Evolutionary conservation across 2,888 invertebrate species (phyloP), one percentile per base, ranked within the genome.

Genomic region (Thymelicus acteon): DNA sequence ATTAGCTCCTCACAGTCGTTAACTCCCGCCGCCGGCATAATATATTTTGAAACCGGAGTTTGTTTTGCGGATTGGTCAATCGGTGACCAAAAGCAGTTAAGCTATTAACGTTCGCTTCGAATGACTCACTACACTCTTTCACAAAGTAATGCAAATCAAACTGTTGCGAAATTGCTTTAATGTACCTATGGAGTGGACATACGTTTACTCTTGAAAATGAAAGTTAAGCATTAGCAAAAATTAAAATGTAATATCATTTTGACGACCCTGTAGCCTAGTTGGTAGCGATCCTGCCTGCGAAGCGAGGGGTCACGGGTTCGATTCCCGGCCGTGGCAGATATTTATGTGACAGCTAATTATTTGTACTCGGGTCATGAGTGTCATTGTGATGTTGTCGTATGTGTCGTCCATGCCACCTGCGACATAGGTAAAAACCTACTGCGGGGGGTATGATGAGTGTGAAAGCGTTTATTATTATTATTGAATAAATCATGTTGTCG

Each of bases 141-240:
- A 72, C 71, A 62, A 69, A 74, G 67, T 70, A 75, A 75, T 75
- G 72, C 72, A 73, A 75, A 76, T 75, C 62, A 72, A 66, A 66
- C 52, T 66, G 62, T 75, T 72, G 72, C 72, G 71, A 76, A 74
- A 75, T 74, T 62, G 57, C 62, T 70, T 65, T 48, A 66, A 71
- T 47, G 44, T 65, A n/a, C n/a, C n/a, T n/a, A 52, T 65, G 40
- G 24, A 64, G 39, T 48, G 37, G 19, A 65, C 47, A 49, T 64
- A 71, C 52, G 37, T 54, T 60, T 49, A 60, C 64, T 64, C 52
- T 71, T 60, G 19, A 65, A 65, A 69, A 65, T 65, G 70, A 65
- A 71, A 71, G 70, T 65, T 13, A 52, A 52, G 52, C 60, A 19
- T 60, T 37, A 6, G 48, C 19, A 60, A 60, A 64, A 19, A 60